A percentile compares a stretch with the other conserved stretches of the same genome.
phyloP scores from a whole-genome alignment of 2,888 invertebrate genomes.

The Melanostoma mellinum region DNA sequence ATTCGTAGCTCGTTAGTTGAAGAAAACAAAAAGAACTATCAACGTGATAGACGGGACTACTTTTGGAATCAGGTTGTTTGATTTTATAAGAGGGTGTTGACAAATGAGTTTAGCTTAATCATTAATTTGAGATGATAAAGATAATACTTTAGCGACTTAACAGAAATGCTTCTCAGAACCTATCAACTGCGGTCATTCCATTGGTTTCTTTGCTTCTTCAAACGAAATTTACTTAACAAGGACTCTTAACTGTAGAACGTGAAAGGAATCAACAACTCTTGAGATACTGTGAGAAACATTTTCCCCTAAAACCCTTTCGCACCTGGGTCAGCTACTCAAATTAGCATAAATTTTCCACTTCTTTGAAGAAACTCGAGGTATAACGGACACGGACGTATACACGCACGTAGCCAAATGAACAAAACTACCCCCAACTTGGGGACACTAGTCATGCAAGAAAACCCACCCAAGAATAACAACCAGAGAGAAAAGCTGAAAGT shows the following conservation, averaged over 20 bases:
- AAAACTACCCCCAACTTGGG: constrained; percentile 50
- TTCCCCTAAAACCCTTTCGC: constrained; percentile 41
- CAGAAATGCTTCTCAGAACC: too few relatives aligned
- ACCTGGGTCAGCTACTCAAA: constrained; percentile 57
- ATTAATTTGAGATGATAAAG: too few relatives aligned
- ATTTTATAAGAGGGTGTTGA: too few relatives aligned
- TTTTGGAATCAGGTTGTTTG: too few relatives aligned
- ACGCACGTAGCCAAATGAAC: constrained; percentile 41
- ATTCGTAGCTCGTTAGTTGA: too few relatives aligned
- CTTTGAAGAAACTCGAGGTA: constrained; percentile 37
- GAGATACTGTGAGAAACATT: neutral
- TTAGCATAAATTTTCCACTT: constrained; percentile 60
- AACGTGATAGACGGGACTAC: too few relatives aligned
- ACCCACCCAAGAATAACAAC: constrained; percentile 52
- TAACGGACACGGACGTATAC: constrained; percentile 34
- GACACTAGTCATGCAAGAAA: constrained; percentile 66
- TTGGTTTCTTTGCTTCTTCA: too few relatives aligned
- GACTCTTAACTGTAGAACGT: constrained; percentile 5
- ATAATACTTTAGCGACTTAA: too few relatives aligned
- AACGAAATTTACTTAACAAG: neutral
- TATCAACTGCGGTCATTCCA: too few relatives aligned
- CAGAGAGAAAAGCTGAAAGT: constrained; percentile 23
- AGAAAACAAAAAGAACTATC: too few relatives aligned
- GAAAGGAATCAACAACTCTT: neutral
- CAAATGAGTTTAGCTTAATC: too few relatives aligned